Base-by-base conservation (phyloP, 1,140 invertebrate genomes). In the Cotesia vestalis region DNA sequence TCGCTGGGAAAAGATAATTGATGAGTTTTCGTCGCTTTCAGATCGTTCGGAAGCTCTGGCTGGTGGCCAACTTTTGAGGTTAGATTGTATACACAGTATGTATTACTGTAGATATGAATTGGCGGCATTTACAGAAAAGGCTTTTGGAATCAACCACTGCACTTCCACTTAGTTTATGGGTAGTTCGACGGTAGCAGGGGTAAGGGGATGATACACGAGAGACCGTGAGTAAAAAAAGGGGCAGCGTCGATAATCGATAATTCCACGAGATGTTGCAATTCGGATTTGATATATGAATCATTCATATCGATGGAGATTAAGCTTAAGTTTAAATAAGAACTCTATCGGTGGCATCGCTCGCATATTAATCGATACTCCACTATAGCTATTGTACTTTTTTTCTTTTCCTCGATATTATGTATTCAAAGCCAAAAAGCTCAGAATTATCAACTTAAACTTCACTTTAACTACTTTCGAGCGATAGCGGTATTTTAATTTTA, bases 251-350 rank as follows among this genome's bases (percentile, higher is more conserved):
- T 71, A 64, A 71, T 71, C 69, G 34, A 71, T 71, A 34, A 71
- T 55, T 53, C 59, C 27, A 62, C 8, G 14, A 20, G 63, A 64
- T 61, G 36, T 69, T 60, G 38, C 68, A 69, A 71, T 63, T 71
- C 68, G 5, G n/a, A 36, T 52, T 11, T 71, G 20, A 64, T 71
- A 55, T 34, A 71, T 71, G 69, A 71, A 71, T 71, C 40, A 71
- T 63, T 71, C 60, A 71, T 71, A 55, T 36, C 61, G 14, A 55
- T 64, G 60, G 40, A 68, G 52, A 68, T 68, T 68, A 57, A 52
- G 14, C 53, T 35, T 12, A 12, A 63, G 34, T 63, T 63, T 36
- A 63, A 63, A 63, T 63, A 63, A 38, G 36, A 63, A 40, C 27
- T 20, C 20, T 9, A 38, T 63, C 9, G 6, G 11, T 12, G 8